These are phyloP conservation scores for Gadus chalcogrammus DNA, from an alignment of 2,113 vertebrate species.

Conservation along the genomic window DNA sequence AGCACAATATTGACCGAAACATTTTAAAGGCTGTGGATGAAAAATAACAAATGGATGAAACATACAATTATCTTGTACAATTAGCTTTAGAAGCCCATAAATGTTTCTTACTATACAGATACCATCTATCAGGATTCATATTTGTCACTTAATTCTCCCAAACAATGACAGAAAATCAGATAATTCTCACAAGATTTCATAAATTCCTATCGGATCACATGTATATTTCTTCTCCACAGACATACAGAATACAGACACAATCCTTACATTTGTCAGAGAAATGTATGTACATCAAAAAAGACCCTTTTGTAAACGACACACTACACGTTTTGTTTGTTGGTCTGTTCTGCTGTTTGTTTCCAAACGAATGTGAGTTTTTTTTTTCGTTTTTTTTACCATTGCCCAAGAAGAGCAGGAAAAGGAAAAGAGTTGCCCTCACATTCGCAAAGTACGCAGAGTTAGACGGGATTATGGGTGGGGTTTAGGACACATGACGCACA, in stretches of 20 bases:
- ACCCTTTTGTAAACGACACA: constrained; percentile 81
- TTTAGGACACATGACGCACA: constrained; percentile 80
- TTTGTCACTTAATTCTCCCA: constrained; percentile 59
- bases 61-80: constrained; percentile 52
- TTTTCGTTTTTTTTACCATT: constrained; percentile 36
- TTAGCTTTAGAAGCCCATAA: constrained; percentile 46
- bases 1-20: constrained; percentile 71
- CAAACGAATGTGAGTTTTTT: constrained; percentile 34
- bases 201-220: constrained; percentile 73
- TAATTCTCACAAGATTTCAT: constrained; percentile 70
- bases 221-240: constrained; percentile 77
- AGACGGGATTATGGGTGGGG: constrained; percentile 64
- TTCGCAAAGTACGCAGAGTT: constrained; percentile 27
- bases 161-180: constrained; percentile 60
- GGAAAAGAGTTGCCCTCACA: constrained; percentile 42
- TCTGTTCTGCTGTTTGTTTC: constrained; percentile 40
- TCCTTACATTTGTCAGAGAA: constrained; percentile 74
- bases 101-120: constrained; percentile 56
- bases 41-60: constrained; percentile 53
- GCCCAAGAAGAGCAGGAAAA: constrained; percentile 33
- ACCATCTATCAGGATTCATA: constrained; percentile 48
- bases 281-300: constrained; percentile 85
- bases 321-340: constrained; percentile 63
- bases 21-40: constrained; percentile 59
- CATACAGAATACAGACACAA: constrained; percentile 80